Evolutionary conservation across 2,888 invertebrate species (phyloP).

Genomic region (Acanthosepion esculentum): DNA sequence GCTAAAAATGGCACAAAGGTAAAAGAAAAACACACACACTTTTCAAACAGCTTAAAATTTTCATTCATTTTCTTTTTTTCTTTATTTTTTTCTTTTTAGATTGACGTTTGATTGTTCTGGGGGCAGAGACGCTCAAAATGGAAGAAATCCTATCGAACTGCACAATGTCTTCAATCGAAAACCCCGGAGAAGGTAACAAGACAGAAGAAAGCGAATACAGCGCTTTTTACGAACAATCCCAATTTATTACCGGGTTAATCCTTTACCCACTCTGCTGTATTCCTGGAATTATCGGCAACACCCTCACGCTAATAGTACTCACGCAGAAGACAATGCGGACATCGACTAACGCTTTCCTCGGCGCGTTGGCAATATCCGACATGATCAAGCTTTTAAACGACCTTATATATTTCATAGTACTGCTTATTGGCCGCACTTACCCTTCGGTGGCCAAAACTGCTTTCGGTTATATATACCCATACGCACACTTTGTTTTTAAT

Average conservation of each 20-base stretch:
- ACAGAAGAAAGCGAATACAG: constrained; percentile 53
- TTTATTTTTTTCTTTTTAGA: background rate
- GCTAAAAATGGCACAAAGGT: too few relatives aligned
- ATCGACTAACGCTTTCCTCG: constrained; percentile 70
- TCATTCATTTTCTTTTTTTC: too few relatives aligned
- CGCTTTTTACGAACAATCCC: constrained; percentile 65
- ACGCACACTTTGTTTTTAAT: constrained; percentile 71
- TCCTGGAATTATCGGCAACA: constrained; percentile 67
- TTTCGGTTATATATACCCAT: constrained; percentile 68
- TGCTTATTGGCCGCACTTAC: constrained; percentile 59
- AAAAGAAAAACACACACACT: too few relatives aligned
- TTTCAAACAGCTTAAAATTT: too few relatives aligned
- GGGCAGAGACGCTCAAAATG: background rate
- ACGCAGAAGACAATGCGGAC: constrained; percentile 66
- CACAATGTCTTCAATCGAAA: background rate
- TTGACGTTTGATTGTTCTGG: background rate
- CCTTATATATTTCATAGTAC: constrained; percentile 68
- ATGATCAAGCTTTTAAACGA: constrained; percentile 70
- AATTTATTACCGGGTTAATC: constrained; percentile 67
- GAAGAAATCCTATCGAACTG: background rate
- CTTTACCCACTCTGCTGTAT: constrained; percentile 69
- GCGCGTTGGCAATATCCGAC: constrained; percentile 69
- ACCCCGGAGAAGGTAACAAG: background rate
- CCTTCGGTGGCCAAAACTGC: constrained; percentile 57
- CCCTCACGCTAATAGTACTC: constrained; percentile 66